Percentiles rank a stretch among this genome's conserved stretches.
Evolutionary conservation across 2,797 vertebrate species (phyloP).

Genomic region (Clarias platycephalus): DNA sequence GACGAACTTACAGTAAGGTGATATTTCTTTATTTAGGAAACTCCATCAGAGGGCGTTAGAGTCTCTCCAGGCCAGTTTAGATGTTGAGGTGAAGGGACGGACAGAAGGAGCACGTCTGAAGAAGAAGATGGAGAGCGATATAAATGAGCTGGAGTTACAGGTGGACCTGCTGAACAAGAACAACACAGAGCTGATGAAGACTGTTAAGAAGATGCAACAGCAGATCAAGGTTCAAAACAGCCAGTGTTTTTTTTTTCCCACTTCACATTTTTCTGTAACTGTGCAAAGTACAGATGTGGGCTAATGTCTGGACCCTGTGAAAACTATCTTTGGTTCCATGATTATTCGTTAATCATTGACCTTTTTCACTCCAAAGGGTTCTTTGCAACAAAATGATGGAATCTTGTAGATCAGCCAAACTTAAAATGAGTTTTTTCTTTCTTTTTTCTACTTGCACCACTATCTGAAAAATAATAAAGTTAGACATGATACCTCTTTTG

Average conservation of each 20-base stretch:
- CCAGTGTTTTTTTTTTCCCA: not conserved
- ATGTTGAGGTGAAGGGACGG: constrained; percentile 77
- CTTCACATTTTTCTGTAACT: not conserved
- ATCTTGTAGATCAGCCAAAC: not conserved
- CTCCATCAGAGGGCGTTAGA: constrained; percentile 78
- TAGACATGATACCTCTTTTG: not conserved
- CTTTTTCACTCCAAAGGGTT: not conserved
- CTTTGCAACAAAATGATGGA: too few species aligned
- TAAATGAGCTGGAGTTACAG: constrained; percentile 79
- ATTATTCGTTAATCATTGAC: not conserved
- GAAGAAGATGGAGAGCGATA: constrained; percentile 80
- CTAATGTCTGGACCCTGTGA: not conserved
- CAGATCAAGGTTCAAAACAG: constrained; percentile 74
- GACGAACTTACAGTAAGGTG: not conserved
- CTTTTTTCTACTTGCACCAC: not conserved
- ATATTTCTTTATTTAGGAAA: constrained; percentile 67
- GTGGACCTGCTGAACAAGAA: constrained; percentile 75
- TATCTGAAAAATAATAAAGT: not conserved
- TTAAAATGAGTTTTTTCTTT: not conserved
- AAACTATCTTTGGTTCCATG: not conserved
- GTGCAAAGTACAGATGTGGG: too few species aligned
- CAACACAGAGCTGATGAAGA: constrained; percentile 75
- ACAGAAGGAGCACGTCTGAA: constrained; percentile 73
- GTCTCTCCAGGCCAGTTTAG: constrained; percentile 78
- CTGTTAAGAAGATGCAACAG: constrained; percentile 77